Percentiles rank a stretch among this genome's conserved stretches.
These are phyloP conservation scores for Steinernema scapterisci DNA, from an alignment of 2,888 invertebrate species.

Conservation along the genomic window DNA sequence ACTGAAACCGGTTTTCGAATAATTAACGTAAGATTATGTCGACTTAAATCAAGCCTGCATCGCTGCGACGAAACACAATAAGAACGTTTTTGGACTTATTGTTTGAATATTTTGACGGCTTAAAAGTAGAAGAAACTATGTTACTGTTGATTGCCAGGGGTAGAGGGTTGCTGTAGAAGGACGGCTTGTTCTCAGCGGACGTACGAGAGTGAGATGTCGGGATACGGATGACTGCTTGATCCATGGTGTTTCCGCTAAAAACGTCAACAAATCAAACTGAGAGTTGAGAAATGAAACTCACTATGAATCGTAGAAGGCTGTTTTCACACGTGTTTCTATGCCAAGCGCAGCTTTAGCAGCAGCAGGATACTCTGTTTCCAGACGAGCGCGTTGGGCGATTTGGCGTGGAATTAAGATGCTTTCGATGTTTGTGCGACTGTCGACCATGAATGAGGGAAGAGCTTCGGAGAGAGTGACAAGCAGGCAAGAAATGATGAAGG, in stretches of 20 bases:
- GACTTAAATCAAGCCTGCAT: not conserved
- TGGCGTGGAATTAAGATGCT: constrained; percentile 5
- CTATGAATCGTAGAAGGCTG: constrained; percentile 17
- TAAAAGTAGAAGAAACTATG: constrained; percentile 12
- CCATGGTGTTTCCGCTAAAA: constrained; percentile 26
- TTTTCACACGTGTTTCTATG: constrained; percentile 3
- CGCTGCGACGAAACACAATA: constrained; percentile 22
- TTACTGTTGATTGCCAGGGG: constrained; percentile 7
- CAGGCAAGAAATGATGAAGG: too few species aligned
- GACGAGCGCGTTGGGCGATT: constrained; percentile 12
- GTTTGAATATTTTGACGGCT: constrained; percentile 8
- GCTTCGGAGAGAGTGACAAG: too few species aligned
- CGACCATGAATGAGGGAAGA: not conserved
- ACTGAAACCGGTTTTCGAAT: too few species aligned
- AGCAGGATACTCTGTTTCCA: not conserved
- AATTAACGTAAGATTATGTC: too few species aligned
- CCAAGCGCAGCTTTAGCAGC: constrained; percentile 8
- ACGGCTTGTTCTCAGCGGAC: not conserved
- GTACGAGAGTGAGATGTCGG: not conserved
- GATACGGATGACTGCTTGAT: constrained; percentile 20
- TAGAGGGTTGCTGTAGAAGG: constrained; percentile 1
- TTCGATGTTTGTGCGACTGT: not conserved
- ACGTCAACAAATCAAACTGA: too few species aligned
- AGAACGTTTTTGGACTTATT: constrained; percentile 13
- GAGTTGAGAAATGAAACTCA: not conserved